A percentile compares a stretch with the other conserved stretches of the same genome.
These are phyloP conservation scores for Saccostrea echinata DNA, from an alignment of 1,140 invertebrate genomes.

Conservation along the genomic window DNA sequence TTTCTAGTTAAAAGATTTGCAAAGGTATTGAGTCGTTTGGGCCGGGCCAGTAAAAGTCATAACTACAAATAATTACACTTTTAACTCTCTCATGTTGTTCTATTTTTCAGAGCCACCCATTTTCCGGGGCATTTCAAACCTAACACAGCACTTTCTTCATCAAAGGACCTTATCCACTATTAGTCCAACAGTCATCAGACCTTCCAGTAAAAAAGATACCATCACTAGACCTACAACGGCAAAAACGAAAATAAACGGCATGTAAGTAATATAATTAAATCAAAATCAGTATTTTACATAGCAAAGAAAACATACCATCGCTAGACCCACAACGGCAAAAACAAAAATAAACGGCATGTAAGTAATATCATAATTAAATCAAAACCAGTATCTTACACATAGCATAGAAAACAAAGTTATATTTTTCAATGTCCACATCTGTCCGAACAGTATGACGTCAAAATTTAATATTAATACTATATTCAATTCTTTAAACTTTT, in stretches of 20 bases:
- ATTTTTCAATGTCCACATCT: no score
- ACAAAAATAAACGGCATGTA: not conserved
- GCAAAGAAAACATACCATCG: not conserved
- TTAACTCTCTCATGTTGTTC: not conserved
- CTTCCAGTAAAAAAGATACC: not conserved
- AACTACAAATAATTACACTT: no score
- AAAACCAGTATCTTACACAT: no score
- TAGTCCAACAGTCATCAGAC: not conserved
- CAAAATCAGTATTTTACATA: no score
- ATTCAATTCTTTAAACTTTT: no score
- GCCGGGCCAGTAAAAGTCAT: no score
- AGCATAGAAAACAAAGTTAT: no score
- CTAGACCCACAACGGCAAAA: not conserved
- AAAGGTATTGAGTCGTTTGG: no score
- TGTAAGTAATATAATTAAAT: no score
- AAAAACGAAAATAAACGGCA: not conserved
- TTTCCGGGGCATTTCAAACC: not conserved
- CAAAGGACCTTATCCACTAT: not conserved
- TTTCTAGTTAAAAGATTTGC: no score
- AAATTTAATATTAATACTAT: no score
- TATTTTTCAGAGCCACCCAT: not conserved
- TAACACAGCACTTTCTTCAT: not conserved
- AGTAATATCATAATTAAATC: not conserved
- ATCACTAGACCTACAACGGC: not conserved
- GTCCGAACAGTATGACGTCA: no score